These are phyloP conservation scores for Hippasteria phrygiana DNA, from an alignment of 53 echinoderm and acorn worm genomes.

Conservation along the genomic window DNA sequence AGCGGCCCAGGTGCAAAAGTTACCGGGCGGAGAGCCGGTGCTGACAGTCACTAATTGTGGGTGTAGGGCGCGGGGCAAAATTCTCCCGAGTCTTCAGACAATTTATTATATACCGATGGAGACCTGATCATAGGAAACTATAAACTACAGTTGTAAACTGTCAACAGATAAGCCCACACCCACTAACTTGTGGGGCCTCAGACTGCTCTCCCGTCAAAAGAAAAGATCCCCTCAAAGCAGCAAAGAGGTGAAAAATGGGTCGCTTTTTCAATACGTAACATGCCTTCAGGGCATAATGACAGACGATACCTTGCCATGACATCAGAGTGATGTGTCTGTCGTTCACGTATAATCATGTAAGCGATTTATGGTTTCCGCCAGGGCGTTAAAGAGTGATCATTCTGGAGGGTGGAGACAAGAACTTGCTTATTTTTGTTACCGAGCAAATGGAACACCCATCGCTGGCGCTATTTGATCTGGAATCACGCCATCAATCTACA, in stretches of 20 bases:
- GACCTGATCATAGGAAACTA: constrained; percentile 34
- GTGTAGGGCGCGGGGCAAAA: constrained; percentile 1
- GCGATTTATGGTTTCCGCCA: constrained; percentile 1
- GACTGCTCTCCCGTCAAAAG: neutral
- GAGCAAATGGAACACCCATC: neutral
- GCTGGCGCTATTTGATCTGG: neutral
- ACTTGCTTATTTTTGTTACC: neutral
- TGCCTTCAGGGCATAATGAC: neutral
- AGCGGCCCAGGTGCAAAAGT: constrained; percentile 67
- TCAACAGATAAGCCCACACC: constrained; percentile 46
- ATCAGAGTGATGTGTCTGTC: neutral
- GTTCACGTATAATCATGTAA: neutral
- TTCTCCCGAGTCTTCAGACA: constrained; percentile 19
- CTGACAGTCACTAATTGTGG: constrained; percentile 64
- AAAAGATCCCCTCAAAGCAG: neutral
- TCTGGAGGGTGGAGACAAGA: neutral
- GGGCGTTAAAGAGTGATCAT: neutral
- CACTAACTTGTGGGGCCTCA: neutral
- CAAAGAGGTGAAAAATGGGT: too few species aligned
- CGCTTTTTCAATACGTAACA: too few species aligned
- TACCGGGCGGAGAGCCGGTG: constrained; percentile 63
- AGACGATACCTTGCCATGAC: too few species aligned
- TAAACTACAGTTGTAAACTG: constrained; percentile 23
- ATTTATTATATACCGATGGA: constrained; percentile 18
- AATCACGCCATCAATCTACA: neutral